Conservation (phyloP, 2,888 invertebrate species). For the Rhagonycha fulva region DNA sequence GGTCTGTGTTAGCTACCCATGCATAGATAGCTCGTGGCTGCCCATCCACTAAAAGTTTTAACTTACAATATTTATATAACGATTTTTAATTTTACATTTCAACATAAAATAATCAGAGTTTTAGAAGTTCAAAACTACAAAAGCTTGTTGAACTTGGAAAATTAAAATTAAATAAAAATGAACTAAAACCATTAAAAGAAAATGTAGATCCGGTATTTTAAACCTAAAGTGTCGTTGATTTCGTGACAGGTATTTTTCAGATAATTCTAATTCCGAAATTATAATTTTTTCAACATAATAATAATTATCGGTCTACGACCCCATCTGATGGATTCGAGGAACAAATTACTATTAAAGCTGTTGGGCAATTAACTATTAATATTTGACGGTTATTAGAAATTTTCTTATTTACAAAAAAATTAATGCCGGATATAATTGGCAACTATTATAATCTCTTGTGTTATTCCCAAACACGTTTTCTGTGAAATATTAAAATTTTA, state of each 20-base stretch:
- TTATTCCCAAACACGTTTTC: background rate
- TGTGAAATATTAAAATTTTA: background rate
- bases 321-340: too few relatives aligned
- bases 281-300: background rate
- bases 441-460: background rate
- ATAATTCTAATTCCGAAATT: background rate
- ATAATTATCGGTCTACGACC: background rate
- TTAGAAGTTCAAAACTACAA: background rate
- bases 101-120: too few relatives aligned
- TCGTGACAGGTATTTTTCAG: background rate
- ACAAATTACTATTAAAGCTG: background rate
- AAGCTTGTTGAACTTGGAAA: background rate
- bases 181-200: background rate
- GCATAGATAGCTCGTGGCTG: conserved; percentile 74
- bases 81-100: too few relatives aligned
- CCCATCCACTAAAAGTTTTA: conserved; percentile 66
- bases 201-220: background rate
- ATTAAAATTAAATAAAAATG: background rate
- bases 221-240: background rate
- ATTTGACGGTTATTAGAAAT: background rate
- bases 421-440: background rate
- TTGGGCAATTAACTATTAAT: background rate
- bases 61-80: background rate
- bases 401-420: background rate
- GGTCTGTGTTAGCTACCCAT: conserved; percentile 80